Conservation (phyloP, 2,888 invertebrate species). For the Crematogaster levior region DNA sequence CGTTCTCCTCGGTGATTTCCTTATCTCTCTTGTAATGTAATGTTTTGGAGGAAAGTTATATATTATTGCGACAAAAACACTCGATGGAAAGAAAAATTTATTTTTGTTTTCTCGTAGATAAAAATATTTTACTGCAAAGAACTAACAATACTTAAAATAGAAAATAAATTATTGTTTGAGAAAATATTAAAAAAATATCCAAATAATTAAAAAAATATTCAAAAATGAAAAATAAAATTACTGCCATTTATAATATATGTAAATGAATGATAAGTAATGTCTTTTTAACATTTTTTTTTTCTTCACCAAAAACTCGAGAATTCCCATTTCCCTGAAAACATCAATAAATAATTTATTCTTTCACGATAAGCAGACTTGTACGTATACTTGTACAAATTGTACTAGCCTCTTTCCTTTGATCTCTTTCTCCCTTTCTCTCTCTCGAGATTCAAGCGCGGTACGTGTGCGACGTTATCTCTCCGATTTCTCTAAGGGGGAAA, state of each 20-base stretch:
- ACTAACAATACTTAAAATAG: not conserved
- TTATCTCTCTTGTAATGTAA: not conserved
- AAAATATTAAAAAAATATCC: not conserved
- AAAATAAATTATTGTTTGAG: not conserved
- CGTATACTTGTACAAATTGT: not conserved
- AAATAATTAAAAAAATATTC: too few relatives aligned
- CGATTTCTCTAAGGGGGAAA: slow-evolving; percentile 72
- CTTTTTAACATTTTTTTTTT: not conserved
- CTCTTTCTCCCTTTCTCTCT: not conserved
- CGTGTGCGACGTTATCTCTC: slow-evolving; percentile 46
- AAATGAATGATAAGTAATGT: not conserved
- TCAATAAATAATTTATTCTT: slow-evolving; percentile 17
- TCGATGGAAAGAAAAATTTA: not conserved
- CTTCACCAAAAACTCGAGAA: not conserved
- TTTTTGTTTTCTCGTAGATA: not conserved
- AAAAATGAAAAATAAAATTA: not conserved
- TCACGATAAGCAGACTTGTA: not conserved
- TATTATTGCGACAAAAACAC: not conserved
- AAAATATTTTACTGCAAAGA: not conserved
- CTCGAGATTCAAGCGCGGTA: not conserved
- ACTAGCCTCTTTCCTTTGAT: not conserved
- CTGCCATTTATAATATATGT: not conserved
- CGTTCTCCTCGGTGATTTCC: not conserved
- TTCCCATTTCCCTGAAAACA: not conserved
- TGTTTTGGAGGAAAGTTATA: not conserved